These are phyloP conservation scores for Lycorma delicatula DNA, from an alignment of 1,140 invertebrate genomes.

Conservation along the genomic window DNA sequence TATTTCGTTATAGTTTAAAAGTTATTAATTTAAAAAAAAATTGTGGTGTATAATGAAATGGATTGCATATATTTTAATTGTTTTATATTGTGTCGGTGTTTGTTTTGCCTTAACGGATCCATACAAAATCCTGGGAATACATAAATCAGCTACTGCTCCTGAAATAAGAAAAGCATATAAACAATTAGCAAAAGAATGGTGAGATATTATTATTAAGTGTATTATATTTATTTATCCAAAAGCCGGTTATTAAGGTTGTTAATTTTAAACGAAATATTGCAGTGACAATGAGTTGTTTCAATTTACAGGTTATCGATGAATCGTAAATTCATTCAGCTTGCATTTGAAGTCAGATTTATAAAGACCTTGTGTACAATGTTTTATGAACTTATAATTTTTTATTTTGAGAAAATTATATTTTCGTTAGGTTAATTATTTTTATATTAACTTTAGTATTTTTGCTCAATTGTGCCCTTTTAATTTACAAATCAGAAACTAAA, in stretches of 20 bases:
- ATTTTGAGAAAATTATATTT: too few relatives aligned
- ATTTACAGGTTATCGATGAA: neutral
- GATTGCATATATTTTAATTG: conserved; percentile 7
- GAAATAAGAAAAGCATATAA: conserved; percentile 88
- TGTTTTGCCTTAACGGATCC: conserved; percentile 54
- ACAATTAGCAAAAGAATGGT: conserved; percentile 84
- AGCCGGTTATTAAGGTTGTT: neutral
- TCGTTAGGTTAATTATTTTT: too few relatives aligned
- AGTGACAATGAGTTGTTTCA: neutral
- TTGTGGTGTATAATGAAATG: conserved; percentile 24
- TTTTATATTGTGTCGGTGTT: conserved; percentile 11
- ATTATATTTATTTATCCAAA: neutral
- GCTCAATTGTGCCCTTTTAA: too few relatives aligned
- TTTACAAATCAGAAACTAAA: too few relatives aligned
- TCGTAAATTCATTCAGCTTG: neutral
- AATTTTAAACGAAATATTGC: neutral
- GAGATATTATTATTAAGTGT: conserved; percentile 26
- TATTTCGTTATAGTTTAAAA: too few relatives aligned
- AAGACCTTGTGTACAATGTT: neutral
- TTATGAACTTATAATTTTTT: too few relatives aligned
- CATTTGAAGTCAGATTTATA: neutral
- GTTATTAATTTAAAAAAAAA: too few relatives aligned
- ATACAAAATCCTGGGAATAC: conserved; percentile 75
- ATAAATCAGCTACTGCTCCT: conserved; percentile 56
- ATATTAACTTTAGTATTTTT: too few relatives aligned